Evolutionary conservation across 1,140 invertebrate genomes (phyloP).

Genomic region (Onthophagus taurus): DNA sequence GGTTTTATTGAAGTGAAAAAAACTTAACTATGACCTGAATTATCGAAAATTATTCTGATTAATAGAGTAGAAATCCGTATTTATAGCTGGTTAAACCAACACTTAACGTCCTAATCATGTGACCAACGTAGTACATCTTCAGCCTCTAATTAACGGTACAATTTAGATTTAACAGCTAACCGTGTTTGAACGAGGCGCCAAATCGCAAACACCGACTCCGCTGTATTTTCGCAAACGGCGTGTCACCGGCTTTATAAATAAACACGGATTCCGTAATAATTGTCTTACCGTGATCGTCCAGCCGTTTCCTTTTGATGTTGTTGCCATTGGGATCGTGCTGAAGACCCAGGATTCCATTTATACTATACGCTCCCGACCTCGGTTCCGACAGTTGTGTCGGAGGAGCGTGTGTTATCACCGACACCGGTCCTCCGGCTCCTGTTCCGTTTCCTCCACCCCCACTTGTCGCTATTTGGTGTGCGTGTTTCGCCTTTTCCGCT

Average conservation of each 20-base stretch:
- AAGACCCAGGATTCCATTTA: slow-evolving; percentile 91
- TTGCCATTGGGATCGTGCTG: slow-evolving; percentile 65
- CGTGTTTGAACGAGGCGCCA: no score
- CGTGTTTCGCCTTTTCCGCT: slow-evolving; percentile 89
- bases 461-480: slow-evolving; percentile 62
- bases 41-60: no score
- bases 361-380: slow-evolving; percentile 73
- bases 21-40: no score
- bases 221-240: no score
- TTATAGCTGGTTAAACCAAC: no score
- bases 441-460: slow-evolving; percentile 41
- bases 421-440: slow-evolving; percentile 45
- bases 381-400: slow-evolving; percentile 41
- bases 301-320: slow-evolving; percentile 60
- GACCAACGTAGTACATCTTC: no score
- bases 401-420: slow-evolving; percentile 59
- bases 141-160: no score
- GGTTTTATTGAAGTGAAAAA: no score
- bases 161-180: no score
- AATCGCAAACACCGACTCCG: no score
- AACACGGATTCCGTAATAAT: background rate
- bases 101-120: no score
- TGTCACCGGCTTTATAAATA: background rate
- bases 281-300: slow-evolving; percentile 54
- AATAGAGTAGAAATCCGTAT: no score